A percentile compares a stretch with the other conserved stretches of the same genome.
Evolutionary conservation across 2,888 invertebrate genomes (phyloP).

Genomic region (Geophilus truncorum): DNA sequence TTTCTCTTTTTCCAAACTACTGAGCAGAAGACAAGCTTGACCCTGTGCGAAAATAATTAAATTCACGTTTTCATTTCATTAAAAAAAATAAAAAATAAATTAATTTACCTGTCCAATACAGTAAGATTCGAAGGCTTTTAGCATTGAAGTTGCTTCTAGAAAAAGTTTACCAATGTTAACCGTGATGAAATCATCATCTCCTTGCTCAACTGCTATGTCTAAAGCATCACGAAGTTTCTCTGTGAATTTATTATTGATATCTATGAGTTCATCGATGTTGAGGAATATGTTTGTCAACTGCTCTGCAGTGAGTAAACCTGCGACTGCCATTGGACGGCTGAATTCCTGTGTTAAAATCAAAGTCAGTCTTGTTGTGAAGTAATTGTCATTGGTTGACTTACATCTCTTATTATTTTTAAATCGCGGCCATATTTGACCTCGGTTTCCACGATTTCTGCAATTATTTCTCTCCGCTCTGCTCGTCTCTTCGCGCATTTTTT

Average conservation of each 20-base stretch:
- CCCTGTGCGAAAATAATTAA: slow-evolving; percentile 57
- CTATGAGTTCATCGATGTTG: slow-evolving; percentile 85
- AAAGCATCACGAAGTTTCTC: slow-evolving; percentile 80
- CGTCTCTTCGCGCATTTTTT: slow-evolving; percentile 82
- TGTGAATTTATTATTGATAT: slow-evolving; percentile 67
- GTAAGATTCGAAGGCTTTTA: slow-evolving; percentile 90
- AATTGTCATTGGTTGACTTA: no score
- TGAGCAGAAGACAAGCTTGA: slow-evolving; percentile 76
- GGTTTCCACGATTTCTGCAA: slow-evolving; percentile 91
- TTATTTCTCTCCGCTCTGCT: slow-evolving; percentile 86
- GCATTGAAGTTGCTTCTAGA: slow-evolving; percentile 78
- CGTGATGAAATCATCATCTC: slow-evolving; percentile 70
- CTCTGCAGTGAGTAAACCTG: slow-evolving; percentile 82
- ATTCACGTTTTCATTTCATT: no score
- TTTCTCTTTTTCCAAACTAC: slow-evolving; percentile 89
- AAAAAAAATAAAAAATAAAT: not conserved
- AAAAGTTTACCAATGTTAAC: slow-evolving; percentile 88
- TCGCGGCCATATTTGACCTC: slow-evolving; percentile 93
- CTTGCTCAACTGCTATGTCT: slow-evolving; percentile 63
- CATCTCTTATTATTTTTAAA: slow-evolving; percentile 84
- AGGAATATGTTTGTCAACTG: slow-evolving; percentile 88
- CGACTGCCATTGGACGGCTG: slow-evolving; percentile 74
- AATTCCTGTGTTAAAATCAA: slow-evolving; percentile 45
- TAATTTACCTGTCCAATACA: slow-evolving; percentile 69
- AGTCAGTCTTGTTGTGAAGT: no score